Conservation (phyloP, 2,888 invertebrate species). For the Dinocampus coccinellae region DNA sequence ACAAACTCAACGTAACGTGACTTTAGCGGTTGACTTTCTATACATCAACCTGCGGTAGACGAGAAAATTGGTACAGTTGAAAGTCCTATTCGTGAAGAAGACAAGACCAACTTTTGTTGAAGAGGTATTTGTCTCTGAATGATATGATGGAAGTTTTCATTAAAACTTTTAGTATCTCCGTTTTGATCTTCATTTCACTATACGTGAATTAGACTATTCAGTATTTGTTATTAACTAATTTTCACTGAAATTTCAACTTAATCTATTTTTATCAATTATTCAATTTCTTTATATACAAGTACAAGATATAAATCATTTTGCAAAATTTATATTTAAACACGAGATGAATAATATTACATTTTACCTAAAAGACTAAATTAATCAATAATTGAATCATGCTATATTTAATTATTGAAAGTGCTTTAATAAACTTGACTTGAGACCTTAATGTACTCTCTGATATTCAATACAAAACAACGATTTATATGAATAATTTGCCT, state of each 20-base stretch:
- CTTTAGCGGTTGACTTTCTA: not conserved
- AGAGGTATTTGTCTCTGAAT: constrained; percentile 5
- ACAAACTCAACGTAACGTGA: not conserved
- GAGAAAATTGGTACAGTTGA: constrained; percentile 8
- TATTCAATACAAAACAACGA: not conserved
- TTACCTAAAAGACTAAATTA: not conserved
- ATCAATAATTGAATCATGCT: not conserved
- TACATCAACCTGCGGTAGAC: not conserved
- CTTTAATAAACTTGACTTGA: not conserved
- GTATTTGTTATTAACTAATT: not conserved
- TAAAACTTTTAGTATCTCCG: constrained; percentile 6
- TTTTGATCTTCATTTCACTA: not conserved
- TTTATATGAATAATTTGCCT: too few relatives aligned
- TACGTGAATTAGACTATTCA: not conserved
- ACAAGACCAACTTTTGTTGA: not conserved
- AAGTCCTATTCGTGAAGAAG: not conserved
- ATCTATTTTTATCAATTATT: too few relatives aligned
- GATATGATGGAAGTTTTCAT: not conserved
- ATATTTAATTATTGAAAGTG: not conserved
- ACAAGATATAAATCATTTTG: too few relatives aligned
- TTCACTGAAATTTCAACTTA: too few relatives aligned
- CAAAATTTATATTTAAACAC: too few relatives aligned
- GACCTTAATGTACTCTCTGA: not conserved
- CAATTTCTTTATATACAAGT: too few relatives aligned
- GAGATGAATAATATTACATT: not conserved